Evolutionary conservation across 2,797 vertebrate genomes (phyloP).

Genomic region (Vultur gryphus): DNA sequence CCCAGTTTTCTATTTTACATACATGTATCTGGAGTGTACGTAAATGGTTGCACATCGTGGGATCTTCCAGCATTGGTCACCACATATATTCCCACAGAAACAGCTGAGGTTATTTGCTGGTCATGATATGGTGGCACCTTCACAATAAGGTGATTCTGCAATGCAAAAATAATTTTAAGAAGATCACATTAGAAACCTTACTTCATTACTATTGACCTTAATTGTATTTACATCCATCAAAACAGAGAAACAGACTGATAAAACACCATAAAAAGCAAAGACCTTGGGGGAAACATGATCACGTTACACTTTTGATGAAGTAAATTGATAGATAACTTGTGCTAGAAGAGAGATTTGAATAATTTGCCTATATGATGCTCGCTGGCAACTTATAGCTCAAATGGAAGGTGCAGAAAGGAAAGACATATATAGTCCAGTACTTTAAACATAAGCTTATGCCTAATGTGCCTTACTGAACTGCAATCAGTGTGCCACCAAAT

Average conservation of each 20-base stretch:
- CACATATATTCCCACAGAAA: conserved; percentile 93
- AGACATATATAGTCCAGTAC: not conserved
- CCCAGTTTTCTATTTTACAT: conserved; percentile 45
- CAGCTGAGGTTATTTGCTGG: conserved; percentile 84
- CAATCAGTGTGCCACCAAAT: not conserved
- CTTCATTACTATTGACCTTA: not conserved
- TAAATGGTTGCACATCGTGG: conserved; percentile 94
- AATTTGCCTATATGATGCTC: not conserved
- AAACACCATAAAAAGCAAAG: not conserved
- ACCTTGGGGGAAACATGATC: fast-evolving
- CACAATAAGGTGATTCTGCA: conserved; percentile 97
- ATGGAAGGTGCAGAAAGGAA: not conserved
- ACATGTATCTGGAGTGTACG: conserved; percentile 95
- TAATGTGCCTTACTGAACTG: not conserved
- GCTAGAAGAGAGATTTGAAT: not conserved
- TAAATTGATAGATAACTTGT: not conserved
- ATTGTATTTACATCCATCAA: not conserved
- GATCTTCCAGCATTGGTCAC: conserved; percentile 95
- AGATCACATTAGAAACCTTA: not conserved
- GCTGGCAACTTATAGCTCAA: not conserved
- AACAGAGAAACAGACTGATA: not conserved
- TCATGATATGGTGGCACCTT: conserved; percentile 96
- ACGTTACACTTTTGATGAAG: not conserved
- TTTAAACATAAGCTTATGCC: not conserved
- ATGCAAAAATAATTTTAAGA: not conserved